Base-by-base conservation (phyloP, 2,888 invertebrate species). In the Petrolisthes cinctipes region DNA sequence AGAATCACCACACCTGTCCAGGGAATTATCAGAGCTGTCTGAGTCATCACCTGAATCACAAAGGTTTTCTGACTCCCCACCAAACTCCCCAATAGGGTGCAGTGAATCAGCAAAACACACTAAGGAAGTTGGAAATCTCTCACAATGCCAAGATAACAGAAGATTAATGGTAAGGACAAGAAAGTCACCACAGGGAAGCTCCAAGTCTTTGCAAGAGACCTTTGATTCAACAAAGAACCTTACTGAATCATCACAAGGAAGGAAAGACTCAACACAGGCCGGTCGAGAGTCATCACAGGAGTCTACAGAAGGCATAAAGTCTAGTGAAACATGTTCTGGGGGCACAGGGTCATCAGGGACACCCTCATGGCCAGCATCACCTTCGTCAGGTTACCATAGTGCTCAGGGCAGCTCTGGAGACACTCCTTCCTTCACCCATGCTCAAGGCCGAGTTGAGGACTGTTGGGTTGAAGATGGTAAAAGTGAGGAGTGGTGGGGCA, bases 301-400 rank as follows among this genome's bases (percentile, higher is more conserved):
- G 20, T 71, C 71, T 6, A 71, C 11, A 17, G 71, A 71, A n/a
- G 17, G 6, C n/a, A 14, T n/a, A 71, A 71, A 71, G 71, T n/a
- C 71, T 20, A 71, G 71, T 20, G 71, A 71, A n/a, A n/a, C 71
- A 71, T 71, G n/a, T 20, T 20, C 14, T n/a, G 71, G 6, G 71
- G 20, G 71, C 4, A 14, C 6, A 71, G 71, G 20, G 4, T 11
- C n/a, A 71, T n/a, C 71, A 11, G 20, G 20, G 71, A 14, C 71
- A n/a, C 20, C 71, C 71, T 71, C 71, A n/a, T 71, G 6, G 6
- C 71, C 71, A 4, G 80, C 11, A 17, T 71, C 83, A 0, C 76
- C 71, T 20, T 86, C 86, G 20, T 86, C 86, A 6, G 86, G 86
- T 17, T 86, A 86, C 75, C 86, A 86, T 51, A 86, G 86, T 71